Conservation (phyloP, 2,797 vertebrate genomes). For the Ctenosaura bakeri region DNA sequence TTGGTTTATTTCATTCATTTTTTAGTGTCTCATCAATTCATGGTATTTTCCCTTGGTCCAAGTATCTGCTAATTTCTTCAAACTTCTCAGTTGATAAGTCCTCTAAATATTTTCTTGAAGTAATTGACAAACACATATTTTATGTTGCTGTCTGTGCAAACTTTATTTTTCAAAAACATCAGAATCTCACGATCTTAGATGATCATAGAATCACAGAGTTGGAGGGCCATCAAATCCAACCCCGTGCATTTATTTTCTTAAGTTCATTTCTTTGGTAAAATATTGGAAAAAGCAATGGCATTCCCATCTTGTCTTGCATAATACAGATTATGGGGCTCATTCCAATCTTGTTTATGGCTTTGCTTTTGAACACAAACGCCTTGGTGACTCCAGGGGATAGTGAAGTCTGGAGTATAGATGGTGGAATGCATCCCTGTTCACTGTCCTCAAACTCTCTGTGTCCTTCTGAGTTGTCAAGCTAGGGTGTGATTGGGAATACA, state of each 20-base stretch:
- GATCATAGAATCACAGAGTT: no score
- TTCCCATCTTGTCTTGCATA: neutral
- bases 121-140: no score
- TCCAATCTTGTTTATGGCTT: neutral
- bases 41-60: no score
- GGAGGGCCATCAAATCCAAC: no score
- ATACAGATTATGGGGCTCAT: neutral
- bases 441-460: neutral
- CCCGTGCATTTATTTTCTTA: neutral
- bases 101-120: no score
- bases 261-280: neutral
- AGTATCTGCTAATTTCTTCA: no score
- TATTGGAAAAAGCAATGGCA: neutral
- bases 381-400: neutral
- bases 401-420: neutral
- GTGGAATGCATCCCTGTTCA: neutral
- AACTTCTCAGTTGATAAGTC: no score
- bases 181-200: neutral
- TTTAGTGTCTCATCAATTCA: no score
- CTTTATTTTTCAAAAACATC: no score
- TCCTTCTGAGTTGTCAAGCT: neutral
- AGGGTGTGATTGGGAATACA: neutral
- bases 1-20: no score
- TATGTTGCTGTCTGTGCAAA: neutral
- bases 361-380: neutral